These are phyloP conservation scores for Camelus dromedarius DNA, from an alignment of 2,113 vertebrate genomes.

Conservation along the genomic window DNA sequence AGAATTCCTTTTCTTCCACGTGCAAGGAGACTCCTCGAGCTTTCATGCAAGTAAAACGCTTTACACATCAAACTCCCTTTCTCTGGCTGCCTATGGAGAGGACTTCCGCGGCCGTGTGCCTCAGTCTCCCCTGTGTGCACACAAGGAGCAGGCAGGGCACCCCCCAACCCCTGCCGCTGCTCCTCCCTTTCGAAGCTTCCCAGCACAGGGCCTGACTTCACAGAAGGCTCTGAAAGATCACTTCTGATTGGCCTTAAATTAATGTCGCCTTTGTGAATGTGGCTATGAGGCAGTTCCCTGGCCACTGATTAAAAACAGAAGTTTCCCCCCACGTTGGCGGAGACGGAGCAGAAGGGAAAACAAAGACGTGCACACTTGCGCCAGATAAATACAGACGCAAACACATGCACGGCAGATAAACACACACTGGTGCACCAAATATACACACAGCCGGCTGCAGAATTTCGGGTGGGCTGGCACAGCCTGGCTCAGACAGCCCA, in stretches of 20 bases:
- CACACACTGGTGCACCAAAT: conserved; percentile 39
- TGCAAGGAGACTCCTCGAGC: not conserved
- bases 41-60: not conserved
- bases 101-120: not conserved
- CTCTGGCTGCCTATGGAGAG: not conserved
- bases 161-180: not conserved
- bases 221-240: not conserved
- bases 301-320: conserved; percentile 75
- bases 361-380: conserved; percentile 54
- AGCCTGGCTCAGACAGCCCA: not conserved
- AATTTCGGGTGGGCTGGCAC: not conserved
- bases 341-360: conserved; percentile 76
- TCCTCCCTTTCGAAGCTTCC: not conserved
- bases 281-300: conserved; percentile 27
- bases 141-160: not conserved
- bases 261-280: not conserved
- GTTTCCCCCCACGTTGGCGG: conserved; percentile 44
- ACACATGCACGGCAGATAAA: conserved; percentile 62
- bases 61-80: not conserved
- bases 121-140: conserved; percentile 7
- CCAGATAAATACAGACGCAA: conserved; percentile 74
- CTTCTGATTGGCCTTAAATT: not conserved
- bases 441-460: conserved; percentile 54
- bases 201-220: not conserved
- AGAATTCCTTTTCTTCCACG: not conserved